phyloP scores from a whole-genome alignment of 2,888 invertebrate species.

The Mimumesa dahlbomi region DNA sequence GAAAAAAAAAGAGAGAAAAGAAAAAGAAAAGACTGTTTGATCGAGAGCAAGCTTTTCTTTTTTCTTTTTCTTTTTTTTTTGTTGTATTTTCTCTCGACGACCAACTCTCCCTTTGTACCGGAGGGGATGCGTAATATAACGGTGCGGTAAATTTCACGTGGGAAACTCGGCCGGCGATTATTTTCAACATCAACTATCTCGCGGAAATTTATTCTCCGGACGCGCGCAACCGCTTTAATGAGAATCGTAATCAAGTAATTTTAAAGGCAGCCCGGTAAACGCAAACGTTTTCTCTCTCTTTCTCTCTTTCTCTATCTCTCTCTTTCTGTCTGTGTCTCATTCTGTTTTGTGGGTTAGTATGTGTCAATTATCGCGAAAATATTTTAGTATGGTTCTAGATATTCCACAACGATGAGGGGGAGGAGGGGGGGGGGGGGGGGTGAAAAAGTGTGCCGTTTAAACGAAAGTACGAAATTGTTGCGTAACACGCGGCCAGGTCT shows the following conservation, averaged over 20 bases:
- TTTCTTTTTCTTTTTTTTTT: too few relatives aligned
- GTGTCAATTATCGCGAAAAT: slow-evolving; percentile 10
- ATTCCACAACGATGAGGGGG: not conserved
- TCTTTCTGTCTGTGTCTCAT: too few relatives aligned
- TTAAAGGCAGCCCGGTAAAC: not conserved
- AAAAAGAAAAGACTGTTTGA: too few relatives aligned
- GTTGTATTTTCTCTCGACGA: too few relatives aligned
- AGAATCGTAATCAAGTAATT: slow-evolving; percentile 7
- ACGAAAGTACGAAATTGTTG: slow-evolving; percentile 6
- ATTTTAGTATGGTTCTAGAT: slow-evolving; percentile 11
- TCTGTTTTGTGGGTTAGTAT: too few relatives aligned
- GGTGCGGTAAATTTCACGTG: not conserved
- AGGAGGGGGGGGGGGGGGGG: not conserved
- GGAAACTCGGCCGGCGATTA: not conserved
- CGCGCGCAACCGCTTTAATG: slow-evolving; percentile 11
- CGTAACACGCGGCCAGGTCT: slow-evolving; percentile 5
- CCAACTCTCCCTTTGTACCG: too few relatives aligned
- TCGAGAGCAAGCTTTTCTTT: too few relatives aligned
- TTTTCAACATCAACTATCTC: not conserved
- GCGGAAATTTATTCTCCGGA: not conserved
- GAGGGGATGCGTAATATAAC: too few relatives aligned
- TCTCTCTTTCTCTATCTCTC: too few relatives aligned
- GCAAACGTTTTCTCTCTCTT: too few relatives aligned
- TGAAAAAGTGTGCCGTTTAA: not conserved
- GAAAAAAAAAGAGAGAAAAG: too few relatives aligned